Base-by-base conservation (phyloP, 2,797 vertebrate species). In the Microcaecilia unicolor region DNA sequence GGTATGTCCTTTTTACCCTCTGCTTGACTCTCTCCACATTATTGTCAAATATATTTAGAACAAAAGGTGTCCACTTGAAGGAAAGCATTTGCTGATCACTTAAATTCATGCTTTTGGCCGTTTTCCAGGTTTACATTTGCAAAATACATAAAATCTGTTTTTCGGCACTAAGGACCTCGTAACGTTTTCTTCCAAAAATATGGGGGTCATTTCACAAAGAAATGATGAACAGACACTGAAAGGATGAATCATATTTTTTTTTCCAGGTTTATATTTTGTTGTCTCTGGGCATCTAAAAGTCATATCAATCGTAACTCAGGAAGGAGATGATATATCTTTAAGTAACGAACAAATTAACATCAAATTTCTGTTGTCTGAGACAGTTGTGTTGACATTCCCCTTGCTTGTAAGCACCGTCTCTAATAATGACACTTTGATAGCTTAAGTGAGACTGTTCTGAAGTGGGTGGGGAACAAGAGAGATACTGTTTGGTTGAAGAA, bases 31-130 rank as follows among this genome's bases (percentile, higher is more conserved):
- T 77, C 72, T 60, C 39, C 50, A 58, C 74, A 63, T 83, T 80
- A 84, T 79, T 76, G 74, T 86, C 78, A 79, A 83, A 84, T 85
- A 82, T 86, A 87, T 90, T 91, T 89, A 88, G 82, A 83, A 74
- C 77, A 51, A 64, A 81, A 86, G 87, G 86, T 90, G 86, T 85
- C 76, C 77, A 68, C 76, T 83, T 85, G 60, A 76, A 83, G 74
- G 74, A 79, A 85, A 88, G 86, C 79, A 80, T 88, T 86, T 88
- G 84, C 84, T 80, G 80, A 77, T 83, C 83, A 77, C 89, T 86
- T 85, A 84, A 83, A 89, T 65, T 84, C 85, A 74, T 81, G 76
- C 76, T 70, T 32, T 68, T 88, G 88, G 83, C 80, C 21, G 66
- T 26, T 26, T 45, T 76, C 85, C 85, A 89, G 80, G 70, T 86